Base-by-base conservation (phyloP, 2,113 vertebrate genomes). In the Isurus oxyrinchus region DNA sequence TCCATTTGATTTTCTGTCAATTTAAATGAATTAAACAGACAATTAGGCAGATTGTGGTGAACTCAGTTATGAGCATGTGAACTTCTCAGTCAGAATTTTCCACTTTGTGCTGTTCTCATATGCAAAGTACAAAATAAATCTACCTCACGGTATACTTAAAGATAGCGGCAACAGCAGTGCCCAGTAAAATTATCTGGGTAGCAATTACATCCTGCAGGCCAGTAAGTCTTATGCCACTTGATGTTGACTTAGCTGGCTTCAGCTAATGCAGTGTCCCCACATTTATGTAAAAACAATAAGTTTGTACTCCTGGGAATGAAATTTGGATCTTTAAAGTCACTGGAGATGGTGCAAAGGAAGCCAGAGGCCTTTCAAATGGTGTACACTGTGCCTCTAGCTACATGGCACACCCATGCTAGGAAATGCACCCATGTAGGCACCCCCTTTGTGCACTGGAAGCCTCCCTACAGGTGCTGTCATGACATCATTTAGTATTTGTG, bases 1-100 rank as follows among this genome's bases (percentile, higher is more conserved):
- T 14, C 3, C 27, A 31, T 5, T 11, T 35, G 11, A 61, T 61
- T n/a, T 91, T 91, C 53, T 91, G 55, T 5, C 4, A 35, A 19
- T 91, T 91, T 57, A 91, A 91, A 91, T 91, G 88, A 59, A 61
- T 91, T 61, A 66, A 91, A 91, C 10, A 16, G 57, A 91, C 61
- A 31, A 91, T 19, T 31, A 55, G 31, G 31, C 55, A 91, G 31
- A 14, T 0, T 91, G 3, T 61, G 55, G 55, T 90, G 87, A 57
- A 31, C 53, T 57, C 27, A 23, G 8, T 31, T 59, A 59, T 44
- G 81, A 49, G 40, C 81, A 44, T 84, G 81, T 40, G 16, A 84
- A 3, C 81, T 84, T 84, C 40, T 21, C 81, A 21, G 1, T 49
- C 40, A 23, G 81, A 44, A 44, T 84, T 49, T 84, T 84, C 40